Percentiles rank a stretch among this genome's conserved stretches.
Conservation (phyloP, 2,113 vertebrate species). For the Pavo muticus region DNA sequence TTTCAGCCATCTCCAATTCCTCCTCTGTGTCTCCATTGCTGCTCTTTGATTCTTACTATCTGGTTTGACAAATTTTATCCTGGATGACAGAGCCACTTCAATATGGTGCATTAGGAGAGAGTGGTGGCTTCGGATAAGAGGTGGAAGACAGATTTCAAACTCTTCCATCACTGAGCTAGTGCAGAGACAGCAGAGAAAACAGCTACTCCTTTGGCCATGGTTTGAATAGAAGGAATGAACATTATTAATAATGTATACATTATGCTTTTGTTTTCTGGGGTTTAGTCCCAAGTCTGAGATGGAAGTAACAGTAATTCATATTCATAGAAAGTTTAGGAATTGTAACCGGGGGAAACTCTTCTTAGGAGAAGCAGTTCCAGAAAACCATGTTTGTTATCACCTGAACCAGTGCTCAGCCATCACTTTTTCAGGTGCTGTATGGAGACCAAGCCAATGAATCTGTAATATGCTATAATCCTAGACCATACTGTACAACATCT, state of each 20-base stretch:
- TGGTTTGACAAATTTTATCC: background rate
- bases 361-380: background rate
- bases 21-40: background rate
- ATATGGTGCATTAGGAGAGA: background rate
- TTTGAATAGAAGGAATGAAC: background rate
- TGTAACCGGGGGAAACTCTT: background rate
- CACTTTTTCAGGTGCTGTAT: fast-evolving
- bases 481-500: background rate
- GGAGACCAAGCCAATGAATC: background rate
- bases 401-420: fast-evolving
- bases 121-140: background rate
- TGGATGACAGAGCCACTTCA: background rate
- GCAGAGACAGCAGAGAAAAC: background rate
- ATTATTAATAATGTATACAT: no score
- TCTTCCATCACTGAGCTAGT: background rate
- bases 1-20: background rate
- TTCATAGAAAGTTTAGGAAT: background rate
- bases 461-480: background rate
- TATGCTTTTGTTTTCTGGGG: fast-evolving
- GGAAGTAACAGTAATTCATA: background rate
- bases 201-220: fast-evolving
- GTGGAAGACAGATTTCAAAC: background rate
- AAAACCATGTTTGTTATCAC: background rate
- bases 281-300: background rate
- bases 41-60: background rate